These are phyloP conservation scores for Porphyrio hochstetteri DNA, from an alignment of 2,113 vertebrate genomes.

Conservation along the genomic window DNA sequence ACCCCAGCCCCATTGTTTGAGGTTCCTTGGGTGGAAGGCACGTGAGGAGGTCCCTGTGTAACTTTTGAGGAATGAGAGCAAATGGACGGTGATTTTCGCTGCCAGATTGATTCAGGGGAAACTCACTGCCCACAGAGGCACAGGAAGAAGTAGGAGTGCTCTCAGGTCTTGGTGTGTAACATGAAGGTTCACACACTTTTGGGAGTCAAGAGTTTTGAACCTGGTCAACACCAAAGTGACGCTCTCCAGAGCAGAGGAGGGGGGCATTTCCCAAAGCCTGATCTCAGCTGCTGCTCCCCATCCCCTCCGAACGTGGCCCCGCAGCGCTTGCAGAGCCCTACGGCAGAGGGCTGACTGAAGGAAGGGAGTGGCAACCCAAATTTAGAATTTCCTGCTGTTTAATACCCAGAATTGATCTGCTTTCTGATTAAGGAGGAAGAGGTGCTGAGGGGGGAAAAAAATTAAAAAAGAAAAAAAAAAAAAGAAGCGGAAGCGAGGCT, in stretches of 20 bases:
- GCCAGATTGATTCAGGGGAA: background rate
- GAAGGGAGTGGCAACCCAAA: constrained; percentile 59
- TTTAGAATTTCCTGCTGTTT: constrained; percentile 64
- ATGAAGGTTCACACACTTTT: accelerated
- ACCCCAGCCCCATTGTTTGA: background rate
- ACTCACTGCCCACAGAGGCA: background rate
- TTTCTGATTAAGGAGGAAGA: constrained; percentile 59
- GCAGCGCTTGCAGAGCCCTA: background rate
- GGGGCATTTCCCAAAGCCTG: background rate
- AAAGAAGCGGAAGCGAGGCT: background rate
- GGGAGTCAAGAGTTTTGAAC: background rate
- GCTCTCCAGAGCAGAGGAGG: background rate
- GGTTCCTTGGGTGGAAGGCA: background rate
- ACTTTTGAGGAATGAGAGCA: background rate
- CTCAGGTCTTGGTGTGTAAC: accelerated
- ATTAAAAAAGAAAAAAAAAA: background rate
- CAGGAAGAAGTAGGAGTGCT: accelerated
- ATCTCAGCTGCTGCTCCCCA: background rate
- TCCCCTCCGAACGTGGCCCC: background rate
- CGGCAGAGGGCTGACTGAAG: background rate
- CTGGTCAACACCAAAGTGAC: background rate
- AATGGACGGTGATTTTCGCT: background rate
- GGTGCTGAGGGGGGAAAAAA: background rate
- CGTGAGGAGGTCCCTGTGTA: accelerated
- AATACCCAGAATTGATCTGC: constrained; percentile 44